Evolutionary conservation across 1,140 invertebrate genomes (phyloP), one percentile per base, ranked within the genome.

Genomic region (Ooceraea biroi): DNA sequence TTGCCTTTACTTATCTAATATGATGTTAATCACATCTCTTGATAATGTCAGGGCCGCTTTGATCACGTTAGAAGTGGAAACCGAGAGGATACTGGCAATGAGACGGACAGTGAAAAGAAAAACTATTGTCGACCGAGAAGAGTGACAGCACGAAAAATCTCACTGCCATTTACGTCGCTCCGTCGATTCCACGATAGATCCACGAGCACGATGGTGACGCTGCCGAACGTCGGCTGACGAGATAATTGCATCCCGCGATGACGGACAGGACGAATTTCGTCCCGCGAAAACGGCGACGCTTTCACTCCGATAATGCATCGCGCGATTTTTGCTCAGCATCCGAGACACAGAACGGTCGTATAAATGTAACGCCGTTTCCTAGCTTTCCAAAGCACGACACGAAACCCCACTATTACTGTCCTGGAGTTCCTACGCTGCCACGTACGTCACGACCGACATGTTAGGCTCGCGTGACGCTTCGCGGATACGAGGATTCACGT

Each of bases 251-350:
- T 41, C 30, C 30, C 50, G 7, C 22, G 61, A 78, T n/a, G n/a
- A n/a, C n/a, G n/a, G n/a, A n/a, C n/a, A n/a, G 27, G 61, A 55
- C 27, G 63, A 78, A 78, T 55, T 78, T 78, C 17, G 17, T 73
- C 22, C 41, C 27, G 46, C 17, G 73, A 78, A 44, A 63, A 30
- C 46, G 25, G 30, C 58, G 61, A 72, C 36, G 71, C 85, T 85
- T 86, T 86, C 85, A 50, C 57, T 52, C 48, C 74, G 46, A 82
- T 73, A 55, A 82, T 48, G 19, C 14, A 41, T 22, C 30, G 61
- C 36, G 48, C 48, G 57, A 78, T 55, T 68, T 78, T 68, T 36
- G 1, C 30, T n/a, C 22, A 65, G 25, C 7, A 63, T n/a, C 14
- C 30, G 11, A 68, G 27, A 60, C 36, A 68, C 19, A 69, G 4